Percentiles rank a stretch among this genome's conserved stretches.
Conservation (phyloP, 1,140 invertebrate genomes). For the Drosophila mauritiana region DNA sequence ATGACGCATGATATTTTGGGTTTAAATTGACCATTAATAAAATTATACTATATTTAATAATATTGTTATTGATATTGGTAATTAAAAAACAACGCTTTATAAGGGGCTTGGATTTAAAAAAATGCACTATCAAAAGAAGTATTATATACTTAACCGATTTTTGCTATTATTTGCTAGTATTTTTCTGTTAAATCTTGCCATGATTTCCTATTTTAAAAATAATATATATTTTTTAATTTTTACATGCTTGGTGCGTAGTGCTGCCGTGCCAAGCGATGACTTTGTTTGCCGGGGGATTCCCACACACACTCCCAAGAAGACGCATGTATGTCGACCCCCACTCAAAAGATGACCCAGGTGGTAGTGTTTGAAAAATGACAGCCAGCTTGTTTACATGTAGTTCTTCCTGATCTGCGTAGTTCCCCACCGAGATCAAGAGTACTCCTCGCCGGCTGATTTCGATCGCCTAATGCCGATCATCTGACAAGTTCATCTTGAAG, state of each 20-base stretch:
- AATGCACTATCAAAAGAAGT: no score
- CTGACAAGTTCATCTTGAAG: constrained; percentile 77
- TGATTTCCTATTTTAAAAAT: no score
- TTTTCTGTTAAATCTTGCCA: no score
- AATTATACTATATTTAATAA: no score
- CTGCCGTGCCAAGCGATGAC: constrained; percentile 3
- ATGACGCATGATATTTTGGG: no score
- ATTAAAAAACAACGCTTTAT: no score
- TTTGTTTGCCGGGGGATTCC: constrained; percentile 56
- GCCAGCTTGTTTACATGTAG: constrained; percentile 18
- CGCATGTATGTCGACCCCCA: constrained; percentile 42
- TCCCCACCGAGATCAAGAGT: constrained; percentile 31
- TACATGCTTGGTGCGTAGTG: neutral
- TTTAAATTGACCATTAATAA: no score
- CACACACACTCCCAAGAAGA: constrained; percentile 22
- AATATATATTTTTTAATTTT: no score
- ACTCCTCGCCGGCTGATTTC: constrained; percentile 15
- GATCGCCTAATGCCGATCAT: constrained; percentile 47
- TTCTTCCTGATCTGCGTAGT: constrained; percentile 55
- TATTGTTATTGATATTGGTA: no score
- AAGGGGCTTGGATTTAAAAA: no score
- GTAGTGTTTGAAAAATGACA: neutral
- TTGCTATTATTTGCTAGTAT: no score
- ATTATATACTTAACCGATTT: no score
- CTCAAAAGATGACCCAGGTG: constrained; percentile 21